Evolutionary conservation across 2,797 vertebrate species (phyloP).

Genomic region (Todus mexicanus): DNA sequence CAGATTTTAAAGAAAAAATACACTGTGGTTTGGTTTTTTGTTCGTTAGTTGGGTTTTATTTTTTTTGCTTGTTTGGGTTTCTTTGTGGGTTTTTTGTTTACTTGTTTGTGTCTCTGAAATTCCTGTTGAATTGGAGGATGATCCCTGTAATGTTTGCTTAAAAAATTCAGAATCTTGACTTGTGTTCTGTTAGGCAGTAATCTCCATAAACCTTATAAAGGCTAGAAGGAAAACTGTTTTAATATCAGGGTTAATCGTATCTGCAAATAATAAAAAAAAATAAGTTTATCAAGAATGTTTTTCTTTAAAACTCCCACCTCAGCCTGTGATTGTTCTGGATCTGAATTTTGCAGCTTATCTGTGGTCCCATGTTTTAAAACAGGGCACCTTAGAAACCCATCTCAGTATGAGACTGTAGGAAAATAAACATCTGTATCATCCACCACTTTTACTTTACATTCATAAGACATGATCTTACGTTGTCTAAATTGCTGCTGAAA

Average conservation of each 20-base stretch:
- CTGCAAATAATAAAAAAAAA: not conserved
- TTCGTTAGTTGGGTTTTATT: too few species aligned
- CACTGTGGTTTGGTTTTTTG: not conserved
- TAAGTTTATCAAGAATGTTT: accelerated
- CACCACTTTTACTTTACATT: not conserved
- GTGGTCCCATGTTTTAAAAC: not conserved
- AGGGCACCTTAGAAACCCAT: not conserved
- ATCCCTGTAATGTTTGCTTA: not conserved
- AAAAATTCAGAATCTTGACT: not conserved
- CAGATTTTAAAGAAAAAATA: not conserved
- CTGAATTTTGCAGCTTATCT: not conserved
- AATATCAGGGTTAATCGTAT: not conserved
- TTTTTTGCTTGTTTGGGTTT: too few species aligned
- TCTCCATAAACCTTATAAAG: not conserved
- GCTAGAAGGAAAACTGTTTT: not conserved
- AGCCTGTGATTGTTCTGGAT: not conserved
- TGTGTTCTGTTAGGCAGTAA: not conserved
- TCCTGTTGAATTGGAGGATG: not conserved
- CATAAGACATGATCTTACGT: not conserved
- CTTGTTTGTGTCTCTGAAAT: not conserved
- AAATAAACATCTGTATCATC: not conserved
- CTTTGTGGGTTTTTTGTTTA: too few species aligned
- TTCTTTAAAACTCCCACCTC: not conserved
- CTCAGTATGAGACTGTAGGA: not conserved
- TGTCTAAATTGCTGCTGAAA: not conserved